Percentiles rank a stretch among this genome's conserved stretches.
Conservation (phyloP, 1,140 invertebrate genomes). For the Nixonia krombeini region DNA sequence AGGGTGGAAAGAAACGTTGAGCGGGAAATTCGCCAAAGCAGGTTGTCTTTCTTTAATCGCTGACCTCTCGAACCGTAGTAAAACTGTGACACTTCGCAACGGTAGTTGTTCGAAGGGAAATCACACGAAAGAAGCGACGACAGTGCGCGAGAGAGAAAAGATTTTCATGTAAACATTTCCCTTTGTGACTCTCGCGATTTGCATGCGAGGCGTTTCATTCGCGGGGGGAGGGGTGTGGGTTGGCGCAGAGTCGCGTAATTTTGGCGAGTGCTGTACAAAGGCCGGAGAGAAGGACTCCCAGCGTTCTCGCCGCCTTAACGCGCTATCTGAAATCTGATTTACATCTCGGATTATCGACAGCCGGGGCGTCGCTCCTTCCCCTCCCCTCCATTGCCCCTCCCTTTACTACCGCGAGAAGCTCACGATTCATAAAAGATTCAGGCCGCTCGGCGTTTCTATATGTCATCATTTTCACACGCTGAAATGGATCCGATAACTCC, state of each 20-base stretch:
- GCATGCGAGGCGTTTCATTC: too few species aligned
- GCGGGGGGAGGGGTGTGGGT: too few species aligned
- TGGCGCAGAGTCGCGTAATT: neutral
- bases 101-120: too few species aligned
- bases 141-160: too few species aligned
- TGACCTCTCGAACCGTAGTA: too few species aligned
- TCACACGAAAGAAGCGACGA: too few species aligned
- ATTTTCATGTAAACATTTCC: too few species aligned
- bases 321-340: slow-evolving; percentile 34
- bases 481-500: slow-evolving; percentile 6
- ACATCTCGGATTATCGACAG: slow-evolving; percentile 36
- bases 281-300: slow-evolving; percentile 7
- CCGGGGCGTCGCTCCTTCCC: slow-evolving; percentile 12
- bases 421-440: slow-evolving; percentile 35
- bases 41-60: too few species aligned
- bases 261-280: slow-evolving; percentile 1
- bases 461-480: slow-evolving; percentile 29
- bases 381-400: slow-evolving; percentile 5
- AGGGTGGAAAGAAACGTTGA: too few species aligned
- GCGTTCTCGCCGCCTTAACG: slow-evolving; percentile 19
- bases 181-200: too few species aligned
- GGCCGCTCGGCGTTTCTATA: slow-evolving; percentile 10
- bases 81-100: too few species aligned
- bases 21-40: too few species aligned
- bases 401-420: neutral